Evolutionary conservation across 2,113 vertebrate genomes (phyloP), one percentile per base, ranked within the genome.

Genomic region (Tragelaphus scriptus): DNA sequence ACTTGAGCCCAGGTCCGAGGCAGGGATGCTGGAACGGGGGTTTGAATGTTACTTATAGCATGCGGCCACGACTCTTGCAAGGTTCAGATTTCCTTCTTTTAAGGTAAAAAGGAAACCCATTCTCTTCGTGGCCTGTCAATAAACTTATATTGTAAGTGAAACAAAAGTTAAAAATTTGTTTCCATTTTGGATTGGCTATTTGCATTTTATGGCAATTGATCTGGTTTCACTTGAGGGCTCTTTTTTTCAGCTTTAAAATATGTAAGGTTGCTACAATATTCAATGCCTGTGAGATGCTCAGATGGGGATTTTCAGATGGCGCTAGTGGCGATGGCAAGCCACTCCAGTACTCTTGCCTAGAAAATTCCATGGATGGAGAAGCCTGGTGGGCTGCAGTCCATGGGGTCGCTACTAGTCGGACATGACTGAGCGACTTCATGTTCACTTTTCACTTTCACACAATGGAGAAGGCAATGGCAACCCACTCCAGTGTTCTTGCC

Each of bases 81-180:
- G 11, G 14, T 58, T 90, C n/a, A 28, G 9, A 79, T 85, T 85
- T n/a, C 30, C 12, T 89, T 65, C 47, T 86, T 65, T 71, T 47
- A 44, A 26, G 51, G 21, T 53, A 65, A 79, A 49, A 28, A 80
- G 49, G 58, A 58, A 65, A 21, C 87, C 40, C 40, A 23, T 32
- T 75, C 15, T 82, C 13, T n/a, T 61, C 7, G 4, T 51, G 21
- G 11, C 36, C 26, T 82, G 12, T 61, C 25, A 79, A 21, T 49
- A 88, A 93, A 61, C 2, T 26, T 53, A 32, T 61, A 77, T 32
- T 30, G 23, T 88, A 92, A 95, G 28, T 79, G 15, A 88, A 97
- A 65, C 56, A 49, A 65, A 88, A 61, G 86, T 63, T 53, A 51
- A 95, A 95, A 12, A 16, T 58, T 49, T 84, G 28, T 25, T 87